These are phyloP conservation scores for Drosophila melanosoma DNA, from an alignment of 2,888 invertebrate species.

Conservation along the genomic window DNA sequence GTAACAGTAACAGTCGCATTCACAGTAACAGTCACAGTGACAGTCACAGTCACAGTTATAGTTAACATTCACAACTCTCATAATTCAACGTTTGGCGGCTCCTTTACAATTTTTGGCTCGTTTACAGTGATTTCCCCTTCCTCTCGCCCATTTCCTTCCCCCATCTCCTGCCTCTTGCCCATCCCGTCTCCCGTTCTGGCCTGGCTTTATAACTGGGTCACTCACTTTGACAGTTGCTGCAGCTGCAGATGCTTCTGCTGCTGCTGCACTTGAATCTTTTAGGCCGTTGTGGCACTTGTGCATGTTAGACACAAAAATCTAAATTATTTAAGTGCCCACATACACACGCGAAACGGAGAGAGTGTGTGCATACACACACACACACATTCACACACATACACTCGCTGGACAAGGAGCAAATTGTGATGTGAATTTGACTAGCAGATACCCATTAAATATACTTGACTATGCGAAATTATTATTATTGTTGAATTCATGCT, in stretches of 20 bases:
- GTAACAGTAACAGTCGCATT: constrained; percentile 17
- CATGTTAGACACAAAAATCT: constrained; percentile 83
- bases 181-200: not conserved
- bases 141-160: not conserved
- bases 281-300: constrained; percentile 80
- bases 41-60: constrained; percentile 31
- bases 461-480: too few species aligned
- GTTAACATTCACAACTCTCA: constrained; percentile 38
- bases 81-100: constrained; percentile 36
- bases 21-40: not conserved
- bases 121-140: not conserved
- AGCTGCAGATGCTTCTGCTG: constrained; percentile 52
- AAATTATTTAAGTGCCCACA: constrained; percentile 80
- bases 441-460: constrained; percentile 12
- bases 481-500: not conserved
- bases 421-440: not conserved
- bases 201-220: constrained; percentile 71
- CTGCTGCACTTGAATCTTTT: constrained; percentile 81
- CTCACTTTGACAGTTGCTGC: constrained; percentile 65
- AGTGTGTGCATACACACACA: constrained; percentile 14
- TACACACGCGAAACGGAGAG: constrained; percentile 8
- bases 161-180: not conserved
- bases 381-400: not conserved
- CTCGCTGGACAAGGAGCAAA: constrained; percentile 6
- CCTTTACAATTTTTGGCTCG: constrained; percentile 46